A percentile compares a stretch with the other conserved stretches of the same genome.
Evolutionary conservation across 2,888 invertebrate genomes (phyloP).

Genomic region (Ferrisia virgata): DNA sequence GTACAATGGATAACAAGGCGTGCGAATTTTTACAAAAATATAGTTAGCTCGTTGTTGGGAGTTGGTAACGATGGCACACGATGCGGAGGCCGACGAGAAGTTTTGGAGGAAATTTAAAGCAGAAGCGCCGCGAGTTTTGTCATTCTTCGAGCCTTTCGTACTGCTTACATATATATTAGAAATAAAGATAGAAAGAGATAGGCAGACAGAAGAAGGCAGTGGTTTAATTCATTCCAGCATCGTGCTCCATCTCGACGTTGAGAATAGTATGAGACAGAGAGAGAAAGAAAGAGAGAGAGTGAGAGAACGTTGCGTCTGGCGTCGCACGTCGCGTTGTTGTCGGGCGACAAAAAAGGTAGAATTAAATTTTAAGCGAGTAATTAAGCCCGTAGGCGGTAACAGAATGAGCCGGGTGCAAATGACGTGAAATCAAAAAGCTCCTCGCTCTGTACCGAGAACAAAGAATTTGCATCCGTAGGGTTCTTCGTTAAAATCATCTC

Average conservation of each 20-base stretch:
- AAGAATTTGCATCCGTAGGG: neutral
- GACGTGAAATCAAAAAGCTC: conserved; percentile 27
- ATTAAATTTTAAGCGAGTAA: conserved; percentile 23
- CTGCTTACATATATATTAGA: too few species aligned
- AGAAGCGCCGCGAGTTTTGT: neutral
- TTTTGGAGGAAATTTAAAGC: neutral
- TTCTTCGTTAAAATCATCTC: neutral
- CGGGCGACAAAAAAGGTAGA: neutral
- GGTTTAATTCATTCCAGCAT: neutral
- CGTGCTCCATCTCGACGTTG: neutral
- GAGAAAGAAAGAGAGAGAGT: too few species aligned
- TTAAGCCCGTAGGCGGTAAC: conserved; percentile 15
- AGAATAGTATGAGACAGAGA: neutral
- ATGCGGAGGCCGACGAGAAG: neutral
- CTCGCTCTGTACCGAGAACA: neutral
- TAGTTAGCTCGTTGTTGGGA: neutral
- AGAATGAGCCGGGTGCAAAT: neutral
- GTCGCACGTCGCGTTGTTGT: neutral
- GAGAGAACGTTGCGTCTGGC: too few species aligned
- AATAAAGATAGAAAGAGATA: too few species aligned
- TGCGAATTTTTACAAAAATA: neutral
- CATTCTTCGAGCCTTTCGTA: neutral
- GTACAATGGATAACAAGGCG: neutral
- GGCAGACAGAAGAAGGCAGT: neutral
- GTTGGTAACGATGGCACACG: too few species aligned